Percentiles rank a stretch among this genome's conserved stretches.
These are phyloP conservation scores for Hermaeophaga mercurialis DNA, from an alignment of 2,888 invertebrate genomes.

Conservation along the genomic window DNA sequence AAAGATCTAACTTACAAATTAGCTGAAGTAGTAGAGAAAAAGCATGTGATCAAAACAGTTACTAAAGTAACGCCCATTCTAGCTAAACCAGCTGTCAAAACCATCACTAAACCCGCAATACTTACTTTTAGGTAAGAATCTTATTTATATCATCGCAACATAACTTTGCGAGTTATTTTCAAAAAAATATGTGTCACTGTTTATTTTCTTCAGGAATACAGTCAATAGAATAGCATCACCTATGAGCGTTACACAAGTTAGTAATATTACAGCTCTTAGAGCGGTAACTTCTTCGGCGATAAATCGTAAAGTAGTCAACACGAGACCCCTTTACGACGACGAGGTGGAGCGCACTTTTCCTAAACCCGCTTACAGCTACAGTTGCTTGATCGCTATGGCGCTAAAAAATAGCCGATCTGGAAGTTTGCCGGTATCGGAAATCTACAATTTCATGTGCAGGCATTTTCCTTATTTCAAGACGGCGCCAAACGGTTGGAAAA, in stretches of 20 bases:
- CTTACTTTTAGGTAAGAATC: constrained; percentile 47
- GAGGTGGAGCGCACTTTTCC: constrained; percentile 73
- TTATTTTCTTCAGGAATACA: constrained; percentile 34
- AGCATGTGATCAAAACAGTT: constrained; percentile 46
- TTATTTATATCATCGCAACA: too few species aligned
- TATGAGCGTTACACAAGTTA: constrained; percentile 49
- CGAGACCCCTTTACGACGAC: constrained; percentile 52
- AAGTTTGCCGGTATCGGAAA: constrained; percentile 96
- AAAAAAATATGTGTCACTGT: too few species aligned
- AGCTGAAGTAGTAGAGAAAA: constrained; percentile 51
- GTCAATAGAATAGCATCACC: constrained; percentile 43
- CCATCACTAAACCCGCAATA: constrained; percentile 44
- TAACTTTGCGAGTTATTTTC: too few species aligned
- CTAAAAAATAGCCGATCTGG: constrained; percentile 88
- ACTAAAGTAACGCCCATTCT: constrained; percentile 54
- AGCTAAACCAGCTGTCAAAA: constrained; percentile 51
- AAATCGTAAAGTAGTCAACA: constrained; percentile 19
- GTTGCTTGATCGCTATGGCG: constrained; percentile 97
- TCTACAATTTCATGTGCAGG: constrained; percentile 99
- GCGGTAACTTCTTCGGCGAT: constrained; percentile 39
- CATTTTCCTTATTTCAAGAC: constrained; percentile 99
- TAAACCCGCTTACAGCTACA: constrained; percentile 97
- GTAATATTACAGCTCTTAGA: constrained; percentile 41
- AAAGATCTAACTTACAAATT: constrained; percentile 69
- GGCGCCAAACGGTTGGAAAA: constrained; percentile 98